A percentile compares a stretch with the other conserved stretches of the same genome.
Conservation (phyloP, 2,888 invertebrate genomes). For the Augochlorella aurata region DNA sequence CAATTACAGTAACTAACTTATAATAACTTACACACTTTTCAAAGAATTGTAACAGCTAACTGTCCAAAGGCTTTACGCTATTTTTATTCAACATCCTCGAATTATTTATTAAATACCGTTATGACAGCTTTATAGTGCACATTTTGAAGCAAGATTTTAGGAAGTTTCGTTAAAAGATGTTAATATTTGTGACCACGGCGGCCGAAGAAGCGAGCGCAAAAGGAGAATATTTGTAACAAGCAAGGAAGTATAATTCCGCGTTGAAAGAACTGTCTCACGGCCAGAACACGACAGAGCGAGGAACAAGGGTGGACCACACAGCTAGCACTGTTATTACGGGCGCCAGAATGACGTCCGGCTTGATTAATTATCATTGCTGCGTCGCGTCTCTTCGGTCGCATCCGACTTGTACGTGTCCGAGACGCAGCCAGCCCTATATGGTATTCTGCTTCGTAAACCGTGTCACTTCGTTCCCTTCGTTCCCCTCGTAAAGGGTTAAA, state of each 20-base stretch:
- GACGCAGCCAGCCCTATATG: constrained; percentile 66
- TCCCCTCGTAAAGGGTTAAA: not conserved
- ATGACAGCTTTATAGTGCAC: no score
- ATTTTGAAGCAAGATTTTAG: no score
- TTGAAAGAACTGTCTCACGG: constrained; percentile 57
- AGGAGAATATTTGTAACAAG: no score
- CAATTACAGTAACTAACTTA: no score
- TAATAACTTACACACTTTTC: no score
- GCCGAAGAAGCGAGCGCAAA: no score
- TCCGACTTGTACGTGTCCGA: constrained; percentile 59
- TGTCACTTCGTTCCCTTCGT: constrained; percentile 21
- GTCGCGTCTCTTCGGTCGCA: constrained; percentile 56
- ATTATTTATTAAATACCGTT: no score
- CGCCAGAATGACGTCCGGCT: constrained; percentile 70
- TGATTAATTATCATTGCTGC: constrained; percentile 76
- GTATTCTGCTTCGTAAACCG: constrained; percentile 63
- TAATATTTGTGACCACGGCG: no score
- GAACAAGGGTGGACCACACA: constrained; percentile 73
- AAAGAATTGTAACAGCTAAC: no score
- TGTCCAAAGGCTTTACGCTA: no score
- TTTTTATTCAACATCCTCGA: no score
- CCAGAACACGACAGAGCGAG: constrained; percentile 42
- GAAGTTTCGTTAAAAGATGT: no score
- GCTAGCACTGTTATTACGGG: constrained; percentile 72
- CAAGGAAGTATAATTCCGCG: constrained; percentile 43